These are phyloP conservation scores for Scaptomyza hsui DNA, from an alignment of 1,140 invertebrate genomes.

Conservation along the genomic window DNA sequence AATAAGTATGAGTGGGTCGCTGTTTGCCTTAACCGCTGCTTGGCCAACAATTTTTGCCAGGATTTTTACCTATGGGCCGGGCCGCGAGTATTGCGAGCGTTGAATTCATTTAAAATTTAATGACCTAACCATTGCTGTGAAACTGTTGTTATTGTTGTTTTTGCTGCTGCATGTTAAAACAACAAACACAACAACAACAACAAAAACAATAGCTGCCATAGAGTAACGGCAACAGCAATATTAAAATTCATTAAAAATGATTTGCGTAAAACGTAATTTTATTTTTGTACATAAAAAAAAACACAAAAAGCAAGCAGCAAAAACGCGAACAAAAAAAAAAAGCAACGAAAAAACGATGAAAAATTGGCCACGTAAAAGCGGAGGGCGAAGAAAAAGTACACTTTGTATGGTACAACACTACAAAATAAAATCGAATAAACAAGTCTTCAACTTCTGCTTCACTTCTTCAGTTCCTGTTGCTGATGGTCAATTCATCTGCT, in stretches of 20 bases:
- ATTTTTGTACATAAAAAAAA: slow-evolving; percentile 62
- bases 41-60: slow-evolving; percentile 52
- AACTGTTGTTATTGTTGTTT: slow-evolving; percentile 45
- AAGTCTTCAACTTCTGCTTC: not conserved
- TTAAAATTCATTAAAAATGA: slow-evolving; percentile 83
- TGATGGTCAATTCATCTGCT: not conserved
- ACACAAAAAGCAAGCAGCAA: slow-evolving; percentile 5
- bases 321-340: slow-evolving; percentile 3
- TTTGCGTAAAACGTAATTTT: slow-evolving; percentile 82
- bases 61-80: slow-evolving; percentile 67
- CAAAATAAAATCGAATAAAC: slow-evolving; percentile 61
- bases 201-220: slow-evolving; percentile 28
- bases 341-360: slow-evolving; percentile 21
- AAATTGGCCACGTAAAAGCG: slow-evolving; percentile 4
- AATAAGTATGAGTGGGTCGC: slow-evolving; percentile 1
- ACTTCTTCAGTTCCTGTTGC: not conserved
- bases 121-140: slow-evolving; percentile 71
- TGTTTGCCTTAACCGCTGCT: slow-evolving; percentile 39
- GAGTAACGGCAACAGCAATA: slow-evolving; percentile 46
- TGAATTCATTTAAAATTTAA: slow-evolving; percentile 83
- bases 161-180: slow-evolving; percentile 16
- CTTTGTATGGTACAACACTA: slow-evolving; percentile 57
- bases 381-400: slow-evolving; percentile 27
- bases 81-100: slow-evolving; percentile 29
- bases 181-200: slow-evolving; percentile 13